Evolutionary conservation across 1,140 invertebrate species (phyloP), one percentile per base, ranked within the genome.

Genomic region (Achroia grisella): DNA sequence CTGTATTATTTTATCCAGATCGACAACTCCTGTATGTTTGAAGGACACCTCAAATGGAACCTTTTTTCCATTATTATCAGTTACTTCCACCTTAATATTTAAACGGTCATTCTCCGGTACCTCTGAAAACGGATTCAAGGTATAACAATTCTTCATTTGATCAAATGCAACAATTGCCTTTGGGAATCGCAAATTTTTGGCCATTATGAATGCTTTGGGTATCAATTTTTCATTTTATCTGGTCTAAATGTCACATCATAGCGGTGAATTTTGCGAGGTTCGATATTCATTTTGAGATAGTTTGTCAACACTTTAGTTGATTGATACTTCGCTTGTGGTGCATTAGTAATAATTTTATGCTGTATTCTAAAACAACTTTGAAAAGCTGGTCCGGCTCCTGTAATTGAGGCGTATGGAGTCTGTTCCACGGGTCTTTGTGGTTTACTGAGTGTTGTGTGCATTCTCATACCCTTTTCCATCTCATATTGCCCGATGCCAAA

Each of bases 91-190:
- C 9, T 44, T 39, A 12, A 39, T 50, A 13, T 5, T 31, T 9
- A 56, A 56, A 8, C 69, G 52, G 2, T 71, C 67, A 13, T 23
- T 48, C 15, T 44, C 15, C 2, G 47, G 23, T 1, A 72, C 49
- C 28, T 55, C 52, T 11, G 62, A 35, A 4, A 69, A 30, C 8
- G 45, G 29, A 14, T 41, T 49, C 10, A 72, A 30, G 4, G 62
- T 17, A 17, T 77, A 84, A 27, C 73, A 73, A 52, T 80, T 84
- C 27, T 84, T 84, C 23, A 56, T 57, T 55, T 80, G 78, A 55
- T 84, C 80, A 56, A 79, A 84, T 4, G 76, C 76, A 14, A 77
- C 47, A 1, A 68, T 8, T 44, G 61, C 29, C 10, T 52, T 60
- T 0, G 56, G 58, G 35, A 70, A 84, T 34, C 59, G 28, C 23